A percentile compares a stretch with the other conserved stretches of the same genome.
phyloP scores from a whole-genome alignment of 2,797 vertebrate species.

The Lagodon rhomboides region DNA sequence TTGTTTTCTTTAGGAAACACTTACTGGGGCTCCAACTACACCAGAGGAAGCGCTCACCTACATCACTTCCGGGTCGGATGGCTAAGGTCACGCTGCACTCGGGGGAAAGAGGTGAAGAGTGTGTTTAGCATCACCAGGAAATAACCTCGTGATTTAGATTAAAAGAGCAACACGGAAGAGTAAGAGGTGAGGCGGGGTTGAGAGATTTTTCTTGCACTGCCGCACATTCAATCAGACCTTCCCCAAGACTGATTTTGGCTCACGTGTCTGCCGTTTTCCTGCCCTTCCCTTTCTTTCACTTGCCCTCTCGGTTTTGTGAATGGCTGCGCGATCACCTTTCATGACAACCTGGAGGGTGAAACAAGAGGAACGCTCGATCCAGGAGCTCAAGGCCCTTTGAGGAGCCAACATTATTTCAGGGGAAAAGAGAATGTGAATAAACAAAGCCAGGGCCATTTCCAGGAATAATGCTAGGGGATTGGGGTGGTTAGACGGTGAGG shows the following conservation, averaged over 20 bases:
- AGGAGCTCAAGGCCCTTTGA: slow-evolving; percentile 54
- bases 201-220: slow-evolving; percentile 43
- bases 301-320: slow-evolving; percentile 60
- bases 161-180: slow-evolving; percentile 51
- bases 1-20: slow-evolving; percentile 86
- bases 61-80: slow-evolving; percentile 78
- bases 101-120: slow-evolving; percentile 31
- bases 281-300: slow-evolving; percentile 21
- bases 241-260: slow-evolving; percentile 40
- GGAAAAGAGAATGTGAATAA: slow-evolving; percentile 78
- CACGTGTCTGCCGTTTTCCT: not conserved
- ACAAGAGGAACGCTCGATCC: slow-evolving; percentile 41
- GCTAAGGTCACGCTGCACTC: slow-evolving; percentile 64
- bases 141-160: slow-evolving; percentile 57
- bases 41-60: slow-evolving; percentile 77
- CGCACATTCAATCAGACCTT: slow-evolving; percentile 15
- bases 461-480: slow-evolving; percentile 57
- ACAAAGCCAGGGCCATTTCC: slow-evolving; percentile 69
- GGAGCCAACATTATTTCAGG: slow-evolving; percentile 75
- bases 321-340: slow-evolving; percentile 71
- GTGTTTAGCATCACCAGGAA: slow-evolving; percentile 57
- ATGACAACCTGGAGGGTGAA: slow-evolving; percentile 56
- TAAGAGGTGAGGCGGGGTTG: not conserved
- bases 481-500: slow-evolving; percentile 25
- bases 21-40: slow-evolving; percentile 73